phyloP scores from a whole-genome alignment of 2,888 invertebrate genomes.

The Invenusta paracnida region DNA sequence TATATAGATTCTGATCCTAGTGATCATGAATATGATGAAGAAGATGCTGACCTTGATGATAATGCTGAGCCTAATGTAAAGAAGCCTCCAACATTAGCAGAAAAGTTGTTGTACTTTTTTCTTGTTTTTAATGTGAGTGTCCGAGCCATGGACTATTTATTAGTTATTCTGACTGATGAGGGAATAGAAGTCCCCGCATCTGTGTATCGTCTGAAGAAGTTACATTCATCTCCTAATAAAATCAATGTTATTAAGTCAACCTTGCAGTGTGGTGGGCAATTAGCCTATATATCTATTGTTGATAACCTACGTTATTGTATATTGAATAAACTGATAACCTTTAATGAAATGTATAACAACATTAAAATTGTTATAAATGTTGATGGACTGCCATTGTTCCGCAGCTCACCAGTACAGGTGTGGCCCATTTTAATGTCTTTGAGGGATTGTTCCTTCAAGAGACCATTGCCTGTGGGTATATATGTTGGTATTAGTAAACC shows the following conservation, averaged over 20 bases:
- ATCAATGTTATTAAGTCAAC: neutral
- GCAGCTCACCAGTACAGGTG: neutral
- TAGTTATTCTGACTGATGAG: neutral
- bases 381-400: neutral
- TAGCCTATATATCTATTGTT: neutral
- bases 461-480: neutral
- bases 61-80: too few relatives aligned
- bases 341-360: neutral
- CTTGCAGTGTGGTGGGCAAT: neutral
- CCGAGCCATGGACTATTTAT: neutral
- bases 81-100: neutral
- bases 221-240: neutral
- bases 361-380: neutral
- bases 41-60: too few relatives aligned
- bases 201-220: neutral
- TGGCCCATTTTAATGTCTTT: too few relatives aligned
- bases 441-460: neutral
- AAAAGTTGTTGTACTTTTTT: neutral
- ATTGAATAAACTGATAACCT: neutral
- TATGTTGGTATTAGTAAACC: neutral
- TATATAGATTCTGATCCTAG: too few relatives aligned
- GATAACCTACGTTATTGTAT: neutral
- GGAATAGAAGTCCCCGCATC: neutral
- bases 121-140: neutral
- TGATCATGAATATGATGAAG: too few relatives aligned